Conservation (phyloP, 35 echinoderm and acorn worm genomes). For the Apostichopus californicus region DNA sequence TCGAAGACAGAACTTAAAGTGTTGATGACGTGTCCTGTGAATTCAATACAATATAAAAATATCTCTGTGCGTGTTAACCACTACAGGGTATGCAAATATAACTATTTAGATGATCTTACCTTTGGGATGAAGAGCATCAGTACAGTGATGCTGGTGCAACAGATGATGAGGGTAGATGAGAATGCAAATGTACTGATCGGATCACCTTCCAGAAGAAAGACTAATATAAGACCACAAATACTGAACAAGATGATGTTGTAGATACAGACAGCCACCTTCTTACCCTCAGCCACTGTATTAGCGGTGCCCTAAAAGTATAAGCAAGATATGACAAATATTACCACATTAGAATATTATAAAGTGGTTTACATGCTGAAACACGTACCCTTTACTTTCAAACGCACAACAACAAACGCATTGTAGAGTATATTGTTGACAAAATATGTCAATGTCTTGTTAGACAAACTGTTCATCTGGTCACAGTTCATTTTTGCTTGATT, state of each 20-base stretch:
- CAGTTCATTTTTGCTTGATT: background rate
- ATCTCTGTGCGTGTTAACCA: background rate
- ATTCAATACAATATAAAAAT: background rate
- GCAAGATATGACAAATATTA: background rate
- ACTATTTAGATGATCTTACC: background rate
- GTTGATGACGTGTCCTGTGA: background rate
- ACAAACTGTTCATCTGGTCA: too few species aligned
- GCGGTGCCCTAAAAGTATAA: background rate
- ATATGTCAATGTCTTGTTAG: background rate
- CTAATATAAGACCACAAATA: background rate
- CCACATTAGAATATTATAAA: background rate
- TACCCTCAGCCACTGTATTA: background rate
- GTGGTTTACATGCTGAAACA: background rate
- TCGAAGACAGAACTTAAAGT: too few species aligned
- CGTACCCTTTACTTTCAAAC: background rate
- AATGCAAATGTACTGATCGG: background rate
- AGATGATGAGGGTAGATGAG: conserved; percentile 7
- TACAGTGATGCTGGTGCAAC: background rate
- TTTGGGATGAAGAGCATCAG: conserved; percentile 9
- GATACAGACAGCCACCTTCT: background rate
- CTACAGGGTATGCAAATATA: background rate
- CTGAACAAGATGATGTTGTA: conserved; percentile 14
- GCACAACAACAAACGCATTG: background rate
- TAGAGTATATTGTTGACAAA: background rate
- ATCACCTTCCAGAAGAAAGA: background rate